Conservation (phyloP, 2,888 invertebrate species). For the Erpobdella octoculata region DNA sequence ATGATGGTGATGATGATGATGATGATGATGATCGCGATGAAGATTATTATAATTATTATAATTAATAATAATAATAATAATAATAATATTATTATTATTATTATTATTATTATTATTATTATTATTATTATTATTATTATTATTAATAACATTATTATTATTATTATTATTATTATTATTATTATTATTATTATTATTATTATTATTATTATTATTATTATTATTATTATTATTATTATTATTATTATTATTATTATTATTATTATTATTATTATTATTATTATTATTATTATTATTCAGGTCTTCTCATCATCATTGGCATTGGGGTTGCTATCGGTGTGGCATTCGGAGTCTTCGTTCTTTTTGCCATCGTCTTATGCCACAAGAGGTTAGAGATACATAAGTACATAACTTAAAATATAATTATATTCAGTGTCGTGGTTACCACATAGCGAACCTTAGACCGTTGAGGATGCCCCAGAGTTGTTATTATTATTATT, state of each 20-base stretch:
- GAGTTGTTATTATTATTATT: background rate
- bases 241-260: background rate
- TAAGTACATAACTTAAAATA: background rate
- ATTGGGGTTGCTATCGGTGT: constrained; percentile 11
- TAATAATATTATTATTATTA: background rate
- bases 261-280: background rate
- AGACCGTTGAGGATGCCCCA: background rate
- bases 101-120: background rate
- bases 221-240: background rate
- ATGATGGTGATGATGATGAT: background rate
- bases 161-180: background rate
- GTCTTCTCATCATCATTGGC: constrained; percentile 9
- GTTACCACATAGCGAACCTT: background rate
- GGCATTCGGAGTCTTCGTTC: constrained; percentile 5
- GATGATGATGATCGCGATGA: background rate
- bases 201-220: background rate
- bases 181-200: background rate
- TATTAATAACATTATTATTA: background rate
- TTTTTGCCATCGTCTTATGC: background rate
- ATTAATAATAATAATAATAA: background rate
- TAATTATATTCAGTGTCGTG: background rate
- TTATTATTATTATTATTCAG: background rate
- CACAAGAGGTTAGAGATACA: background rate
- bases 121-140: background rate
- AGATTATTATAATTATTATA: background rate